Evolutionary conservation across 2,797 vertebrate species (phyloP).

Genomic region (Sebastolobus altivelis): DNA sequence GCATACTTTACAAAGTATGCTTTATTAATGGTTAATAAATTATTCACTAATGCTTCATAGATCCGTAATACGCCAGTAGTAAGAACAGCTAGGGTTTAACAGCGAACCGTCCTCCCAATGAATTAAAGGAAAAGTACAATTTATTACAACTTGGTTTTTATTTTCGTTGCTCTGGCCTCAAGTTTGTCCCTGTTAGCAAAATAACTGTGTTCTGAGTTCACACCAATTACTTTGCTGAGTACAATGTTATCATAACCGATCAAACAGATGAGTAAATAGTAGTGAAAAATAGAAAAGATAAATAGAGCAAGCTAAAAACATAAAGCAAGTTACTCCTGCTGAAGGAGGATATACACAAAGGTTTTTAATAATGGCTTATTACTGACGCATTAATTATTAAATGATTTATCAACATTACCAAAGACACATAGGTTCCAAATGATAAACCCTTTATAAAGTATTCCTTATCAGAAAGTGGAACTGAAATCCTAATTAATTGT

Average conservation of each 20-base stretch:
- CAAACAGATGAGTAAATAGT: background rate
- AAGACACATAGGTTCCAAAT: constrained; percentile 11
- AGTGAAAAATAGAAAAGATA: background rate
- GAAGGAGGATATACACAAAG: background rate
- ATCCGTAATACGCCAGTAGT: background rate
- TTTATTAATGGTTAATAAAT: constrained; percentile 10
- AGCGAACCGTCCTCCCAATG: background rate
- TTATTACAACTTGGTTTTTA: constrained; percentile 2
- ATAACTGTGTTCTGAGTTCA: background rate
- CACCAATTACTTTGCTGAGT: background rate
- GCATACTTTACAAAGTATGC: background rate
- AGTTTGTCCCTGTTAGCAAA: background rate
- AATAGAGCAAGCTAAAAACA: background rate
- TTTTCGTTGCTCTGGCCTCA: background rate
- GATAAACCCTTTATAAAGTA: background rate
- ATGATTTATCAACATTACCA: constrained; percentile 1
- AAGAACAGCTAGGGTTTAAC: background rate
- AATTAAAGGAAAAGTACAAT: background rate
- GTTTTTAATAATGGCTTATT: constrained; percentile 1
- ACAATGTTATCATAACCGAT: background rate
- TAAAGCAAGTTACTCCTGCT: background rate
- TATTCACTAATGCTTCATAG: background rate
- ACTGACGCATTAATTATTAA: background rate
- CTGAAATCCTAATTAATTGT: constrained; percentile 1
- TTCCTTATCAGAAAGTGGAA: constrained; percentile 24